Conservation (phyloP, 1,140 invertebrate genomes). For the Drosophila neocordata region DNA sequence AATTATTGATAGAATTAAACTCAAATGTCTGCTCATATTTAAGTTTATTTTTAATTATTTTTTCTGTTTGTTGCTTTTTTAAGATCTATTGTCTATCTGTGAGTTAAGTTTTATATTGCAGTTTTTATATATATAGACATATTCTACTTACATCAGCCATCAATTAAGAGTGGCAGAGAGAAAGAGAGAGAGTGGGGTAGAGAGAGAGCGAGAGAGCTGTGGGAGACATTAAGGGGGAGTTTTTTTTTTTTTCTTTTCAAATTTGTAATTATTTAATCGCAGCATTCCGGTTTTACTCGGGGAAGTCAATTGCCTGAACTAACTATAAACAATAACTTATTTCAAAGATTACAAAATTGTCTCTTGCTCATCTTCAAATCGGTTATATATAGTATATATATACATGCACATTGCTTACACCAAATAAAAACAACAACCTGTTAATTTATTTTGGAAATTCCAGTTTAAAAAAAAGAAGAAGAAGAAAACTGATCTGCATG, state of each 20-base stretch:
- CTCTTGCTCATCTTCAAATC: neutral
- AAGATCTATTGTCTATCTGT: neutral
- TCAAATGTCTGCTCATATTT: neutral
- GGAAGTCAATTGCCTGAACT: constrained; percentile 13
- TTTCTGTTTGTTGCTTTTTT: neutral
- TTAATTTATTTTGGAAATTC: constrained; percentile 35
- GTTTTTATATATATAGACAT: neutral
- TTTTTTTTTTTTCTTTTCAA: neutral
- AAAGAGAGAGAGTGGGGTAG: neutral
- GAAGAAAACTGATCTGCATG: neutral
- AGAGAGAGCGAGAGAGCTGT: neutral
- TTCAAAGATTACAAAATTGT: neutral
- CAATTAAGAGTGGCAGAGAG: neutral
- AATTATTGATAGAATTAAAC: neutral
- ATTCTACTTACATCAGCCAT: neutral
- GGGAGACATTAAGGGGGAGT: neutral
- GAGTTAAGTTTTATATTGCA: neutral
- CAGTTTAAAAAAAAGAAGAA: too few species aligned
- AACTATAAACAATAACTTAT: constrained; percentile 7
- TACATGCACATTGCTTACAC: neutral
- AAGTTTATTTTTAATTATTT: too few species aligned
- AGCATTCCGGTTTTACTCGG: constrained; percentile 22
- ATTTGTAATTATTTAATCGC: constrained; percentile 9
- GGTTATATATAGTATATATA: neutral
- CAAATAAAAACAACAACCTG: constrained; percentile 7